A percentile compares a stretch with the other conserved stretches of the same genome.
Conservation (phyloP, 2,113 vertebrate species). For the Stegastes partitus region DNA sequence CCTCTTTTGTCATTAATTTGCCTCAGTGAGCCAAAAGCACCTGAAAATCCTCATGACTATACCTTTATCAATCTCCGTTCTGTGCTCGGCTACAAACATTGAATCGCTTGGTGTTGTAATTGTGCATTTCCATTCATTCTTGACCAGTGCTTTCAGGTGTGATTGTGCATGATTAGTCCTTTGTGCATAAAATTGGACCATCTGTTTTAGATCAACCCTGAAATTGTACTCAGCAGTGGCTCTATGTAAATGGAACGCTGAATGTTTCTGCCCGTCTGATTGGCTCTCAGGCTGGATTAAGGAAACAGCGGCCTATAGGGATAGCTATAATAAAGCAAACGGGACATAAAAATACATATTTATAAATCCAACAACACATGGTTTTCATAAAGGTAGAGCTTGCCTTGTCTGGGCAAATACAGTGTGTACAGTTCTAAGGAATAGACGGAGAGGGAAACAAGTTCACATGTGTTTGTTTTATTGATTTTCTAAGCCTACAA, state of each 20-base stretch:
- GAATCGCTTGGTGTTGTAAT: background rate
- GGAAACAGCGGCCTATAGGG: background rate
- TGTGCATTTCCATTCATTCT: background rate
- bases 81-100: background rate
- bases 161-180: background rate
- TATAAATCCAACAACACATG: background rate
- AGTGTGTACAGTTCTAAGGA: too few species aligned
- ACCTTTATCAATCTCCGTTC: background rate
- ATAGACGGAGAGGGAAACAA: too few species aligned
- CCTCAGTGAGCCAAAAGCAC: background rate
- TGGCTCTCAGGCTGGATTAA: background rate
- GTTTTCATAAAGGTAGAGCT: background rate
- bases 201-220: conserved; percentile 1
- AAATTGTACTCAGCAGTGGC: background rate
- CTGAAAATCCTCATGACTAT: background rate
- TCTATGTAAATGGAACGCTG: background rate
- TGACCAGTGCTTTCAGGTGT: background rate
- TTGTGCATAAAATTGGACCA: background rate
- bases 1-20: background rate
- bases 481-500: too few species aligned
- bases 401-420: too few species aligned
- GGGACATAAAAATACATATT: background rate
- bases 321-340: too few species aligned
- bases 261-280: background rate
- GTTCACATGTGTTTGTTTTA: too few species aligned